Evolutionary conservation across 2,888 invertebrate species (phyloP).

Genomic region (Lasioglossum pauxillum): DNA sequence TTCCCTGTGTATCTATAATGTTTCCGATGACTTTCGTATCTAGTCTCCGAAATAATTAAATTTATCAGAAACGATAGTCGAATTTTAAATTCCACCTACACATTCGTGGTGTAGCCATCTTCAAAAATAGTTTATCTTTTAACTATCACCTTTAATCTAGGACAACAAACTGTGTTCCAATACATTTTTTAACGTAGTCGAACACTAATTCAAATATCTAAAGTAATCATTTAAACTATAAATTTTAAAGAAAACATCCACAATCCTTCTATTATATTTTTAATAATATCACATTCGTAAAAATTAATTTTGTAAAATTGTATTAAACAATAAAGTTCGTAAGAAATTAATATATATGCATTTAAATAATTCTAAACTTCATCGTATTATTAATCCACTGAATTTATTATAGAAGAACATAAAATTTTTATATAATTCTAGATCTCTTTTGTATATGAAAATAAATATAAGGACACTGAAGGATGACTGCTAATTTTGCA

Average conservation of each 20-base stretch:
- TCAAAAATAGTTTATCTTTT: neutral
- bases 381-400: no score
- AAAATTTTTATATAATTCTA: no score
- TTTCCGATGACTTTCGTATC: neutral
- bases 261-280: neutral
- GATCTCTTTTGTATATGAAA: no score
- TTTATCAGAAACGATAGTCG: conserved; percentile 3
- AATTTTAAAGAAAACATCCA: neutral
- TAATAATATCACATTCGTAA: no score
- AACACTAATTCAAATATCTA: neutral
- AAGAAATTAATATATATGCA: no score
- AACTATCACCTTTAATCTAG: neutral
- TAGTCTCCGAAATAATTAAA: conserved; percentile 23
- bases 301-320: no score
- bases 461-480: no score
- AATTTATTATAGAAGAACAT: no score
- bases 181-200: neutral
- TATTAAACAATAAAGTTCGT: no score
- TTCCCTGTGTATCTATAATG: conserved; percentile 18
- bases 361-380: no score
- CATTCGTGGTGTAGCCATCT: neutral
- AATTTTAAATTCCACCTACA: neutral
- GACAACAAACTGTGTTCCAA: neutral
- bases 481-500: no score
- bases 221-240: neutral